A percentile compares a stretch with the other conserved stretches of the same genome.
These are phyloP conservation scores for Sipha maydis DNA, from an alignment of 2,888 invertebrate genomes.

Conservation along the genomic window DNA sequence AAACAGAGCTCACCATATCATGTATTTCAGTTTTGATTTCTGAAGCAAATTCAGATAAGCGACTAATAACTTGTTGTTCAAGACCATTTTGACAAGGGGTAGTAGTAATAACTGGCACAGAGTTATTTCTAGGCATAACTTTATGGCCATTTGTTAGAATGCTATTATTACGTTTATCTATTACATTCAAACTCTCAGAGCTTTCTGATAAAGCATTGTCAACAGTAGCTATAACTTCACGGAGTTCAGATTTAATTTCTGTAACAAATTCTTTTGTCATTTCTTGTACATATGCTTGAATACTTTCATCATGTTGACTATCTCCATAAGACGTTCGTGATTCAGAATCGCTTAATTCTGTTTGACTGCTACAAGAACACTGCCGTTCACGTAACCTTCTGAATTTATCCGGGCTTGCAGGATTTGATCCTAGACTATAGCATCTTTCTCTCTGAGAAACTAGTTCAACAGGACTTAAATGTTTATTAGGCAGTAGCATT, in stretches of 20 bases:
- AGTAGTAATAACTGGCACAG: slow-evolving; percentile 59
- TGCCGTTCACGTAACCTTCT: slow-evolving; percentile 67
- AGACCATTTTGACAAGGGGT: slow-evolving; percentile 71
- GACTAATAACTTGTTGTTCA: slow-evolving; percentile 80
- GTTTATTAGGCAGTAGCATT: slow-evolving; percentile 60
- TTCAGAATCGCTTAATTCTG: slow-evolving; percentile 69
- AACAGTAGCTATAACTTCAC: slow-evolving; percentile 82
- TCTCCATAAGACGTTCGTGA: slow-evolving; percentile 54
- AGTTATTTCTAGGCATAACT: slow-evolving; percentile 61
- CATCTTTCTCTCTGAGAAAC: slow-evolving; percentile 71
- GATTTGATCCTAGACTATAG: slow-evolving; percentile 74
- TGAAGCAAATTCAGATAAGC: slow-evolving; percentile 80
- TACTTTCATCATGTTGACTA: slow-evolving; percentile 66
- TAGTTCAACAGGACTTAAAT: slow-evolving; percentile 53
- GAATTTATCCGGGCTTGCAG: slow-evolving; percentile 70
- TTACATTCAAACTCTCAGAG: slow-evolving; percentile 64
- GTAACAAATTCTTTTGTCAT: slow-evolving; percentile 82
- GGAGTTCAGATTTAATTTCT: slow-evolving; percentile 83
- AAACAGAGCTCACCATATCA: slow-evolving; percentile 78
- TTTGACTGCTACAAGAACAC: slow-evolving; percentile 80
- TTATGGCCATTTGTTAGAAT: not conserved
- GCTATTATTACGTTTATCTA: slow-evolving; percentile 61
- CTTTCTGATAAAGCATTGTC: slow-evolving; percentile 74
- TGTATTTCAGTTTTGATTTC: slow-evolving; percentile 76
- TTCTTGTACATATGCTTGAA: slow-evolving; percentile 81